phyloP scores from a whole-genome alignment of 2,113 vertebrate genomes.

The Echinops telfairi region DNA sequence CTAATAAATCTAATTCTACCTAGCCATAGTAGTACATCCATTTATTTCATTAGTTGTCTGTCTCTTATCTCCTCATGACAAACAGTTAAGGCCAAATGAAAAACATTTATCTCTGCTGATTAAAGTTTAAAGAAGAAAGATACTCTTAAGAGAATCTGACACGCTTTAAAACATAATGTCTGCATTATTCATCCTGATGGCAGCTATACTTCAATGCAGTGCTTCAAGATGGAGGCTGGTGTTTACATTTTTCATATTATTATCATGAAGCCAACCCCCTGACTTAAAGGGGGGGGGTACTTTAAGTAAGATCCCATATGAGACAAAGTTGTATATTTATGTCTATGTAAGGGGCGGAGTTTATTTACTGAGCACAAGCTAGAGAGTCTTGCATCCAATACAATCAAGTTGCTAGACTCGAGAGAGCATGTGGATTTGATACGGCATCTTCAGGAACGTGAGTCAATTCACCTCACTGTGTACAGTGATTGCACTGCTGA shows the following conservation, averaged over 20 bases:
- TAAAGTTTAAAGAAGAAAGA: constrained; percentile 80
- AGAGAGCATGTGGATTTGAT: constrained; percentile 54
- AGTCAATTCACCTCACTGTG: constrained; percentile 41
- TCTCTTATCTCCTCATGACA: constrained; percentile 75
- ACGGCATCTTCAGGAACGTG: constrained; percentile 57
- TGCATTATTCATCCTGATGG: constrained; percentile 67
- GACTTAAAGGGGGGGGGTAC: neutral
- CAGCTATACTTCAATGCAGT: constrained; percentile 62
- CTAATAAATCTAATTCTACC: constrained; percentile 45
- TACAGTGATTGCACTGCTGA: constrained; percentile 28
- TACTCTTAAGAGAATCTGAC: constrained; percentile 74
- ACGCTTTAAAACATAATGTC: constrained; percentile 79
- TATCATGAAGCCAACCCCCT: constrained; percentile 15
- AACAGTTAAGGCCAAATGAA: constrained; percentile 80
- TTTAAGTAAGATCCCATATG: constrained; percentile 37
- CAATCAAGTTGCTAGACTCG: neutral
- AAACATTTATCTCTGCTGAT: constrained; percentile 79
- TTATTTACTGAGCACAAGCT: constrained; percentile 62
- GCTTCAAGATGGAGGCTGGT: constrained; percentile 59
- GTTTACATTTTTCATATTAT: constrained; percentile 28
- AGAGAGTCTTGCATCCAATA: constrained; percentile 44
- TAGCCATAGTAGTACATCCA: constrained; percentile 59
- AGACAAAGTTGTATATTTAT: constrained; percentile 37
- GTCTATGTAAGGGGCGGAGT: neutral
- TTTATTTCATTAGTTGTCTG: constrained; percentile 76